Evolutionary conservation across 2,888 invertebrate genomes (phyloP).

Genomic region (Stratiomys singularior): DNA sequence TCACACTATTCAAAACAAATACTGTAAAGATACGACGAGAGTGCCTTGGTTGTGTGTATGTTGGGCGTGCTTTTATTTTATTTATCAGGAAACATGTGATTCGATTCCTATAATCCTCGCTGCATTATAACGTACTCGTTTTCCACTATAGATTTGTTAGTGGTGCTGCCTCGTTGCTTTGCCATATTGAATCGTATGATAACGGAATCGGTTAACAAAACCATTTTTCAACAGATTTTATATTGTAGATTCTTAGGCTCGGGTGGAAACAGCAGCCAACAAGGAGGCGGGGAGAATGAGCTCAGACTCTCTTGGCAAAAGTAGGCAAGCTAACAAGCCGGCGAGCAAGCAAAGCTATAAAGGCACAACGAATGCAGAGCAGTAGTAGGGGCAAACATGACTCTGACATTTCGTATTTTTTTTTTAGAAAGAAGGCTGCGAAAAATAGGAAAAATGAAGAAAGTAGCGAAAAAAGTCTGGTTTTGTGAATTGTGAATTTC

Average conservation of each 20-base stretch:
- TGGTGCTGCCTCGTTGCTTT: not conserved
- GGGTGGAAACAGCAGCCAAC: not conserved
- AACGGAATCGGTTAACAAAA: slow-evolving; percentile 45
- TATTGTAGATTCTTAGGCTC: slow-evolving; percentile 33
- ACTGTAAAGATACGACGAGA: too few relatives aligned
- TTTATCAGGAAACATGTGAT: slow-evolving; percentile 42
- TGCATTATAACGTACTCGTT: slow-evolving; percentile 26
- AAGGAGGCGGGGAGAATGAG: not conserved
- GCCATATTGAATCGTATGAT: slow-evolving; percentile 40
- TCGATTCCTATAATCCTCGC: slow-evolving; percentile 44
- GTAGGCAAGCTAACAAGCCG: not conserved
- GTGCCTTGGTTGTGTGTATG: not conserved
- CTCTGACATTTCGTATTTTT: slow-evolving; percentile 37
- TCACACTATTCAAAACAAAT: too few relatives aligned
- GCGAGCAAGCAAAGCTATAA: not conserved
- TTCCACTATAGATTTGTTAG: not conserved
- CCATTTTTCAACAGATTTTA: slow-evolving; percentile 44
- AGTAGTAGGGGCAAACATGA: slow-evolving; percentile 11
- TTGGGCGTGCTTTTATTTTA: slow-evolving; percentile 24
- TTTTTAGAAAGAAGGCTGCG: slow-evolving; percentile 6
- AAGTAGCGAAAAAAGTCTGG: slow-evolving; percentile 21
- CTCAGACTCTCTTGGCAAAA: not conserved
- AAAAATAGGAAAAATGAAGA: not conserved
- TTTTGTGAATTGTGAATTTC: slow-evolving; percentile 27
- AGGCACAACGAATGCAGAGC: not conserved